Conservation (phyloP, 2,888 invertebrate genomes). For the Cartodere bifasciata region DNA sequence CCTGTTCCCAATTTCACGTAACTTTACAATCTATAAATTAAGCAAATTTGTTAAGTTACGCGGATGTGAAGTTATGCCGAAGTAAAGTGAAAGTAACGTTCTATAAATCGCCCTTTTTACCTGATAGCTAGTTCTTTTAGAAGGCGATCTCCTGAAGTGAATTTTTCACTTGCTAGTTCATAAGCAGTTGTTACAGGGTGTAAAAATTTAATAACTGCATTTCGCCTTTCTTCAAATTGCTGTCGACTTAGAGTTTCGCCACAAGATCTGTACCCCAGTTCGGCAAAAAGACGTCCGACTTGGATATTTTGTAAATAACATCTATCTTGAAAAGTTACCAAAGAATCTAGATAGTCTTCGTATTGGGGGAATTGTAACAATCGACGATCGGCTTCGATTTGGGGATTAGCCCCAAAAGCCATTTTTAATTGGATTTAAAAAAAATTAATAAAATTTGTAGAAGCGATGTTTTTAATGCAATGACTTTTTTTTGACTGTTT, state of each 20-base stretch:
- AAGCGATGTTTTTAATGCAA: too few species aligned
- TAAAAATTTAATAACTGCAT: slow-evolving; percentile 44
- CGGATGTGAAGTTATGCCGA: too few species aligned
- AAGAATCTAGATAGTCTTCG: slow-evolving; percentile 71
- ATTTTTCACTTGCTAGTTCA: slow-evolving; percentile 46
- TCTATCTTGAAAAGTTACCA: slow-evolving; percentile 57
- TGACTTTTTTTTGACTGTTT: too few species aligned
- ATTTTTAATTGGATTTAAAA: neutral
- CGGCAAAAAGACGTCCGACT: slow-evolving; percentile 56
- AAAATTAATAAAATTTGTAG: neutral
- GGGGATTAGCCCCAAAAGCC: slow-evolving; percentile 22
- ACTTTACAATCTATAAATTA: too few species aligned
- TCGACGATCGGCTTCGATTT: slow-evolving; percentile 46
- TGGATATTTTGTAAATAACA: slow-evolving; percentile 58
- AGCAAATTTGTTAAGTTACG: too few species aligned
- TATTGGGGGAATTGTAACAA: slow-evolving; percentile 51
- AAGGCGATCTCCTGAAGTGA: slow-evolving; percentile 44
- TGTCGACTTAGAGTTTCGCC: slow-evolving; percentile 51
- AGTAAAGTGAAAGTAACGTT: too few species aligned
- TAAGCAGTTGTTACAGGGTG: slow-evolving; percentile 48
- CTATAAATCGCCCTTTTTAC: too few species aligned
- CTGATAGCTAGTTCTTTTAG: slow-evolving; percentile 55
- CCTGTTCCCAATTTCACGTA: too few species aligned
- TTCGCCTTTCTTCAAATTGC: slow-evolving; percentile 46
- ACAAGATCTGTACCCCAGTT: slow-evolving; percentile 58